Conservation (phyloP, 2,888 invertebrate species). For the Apantesis nais region DNA sequence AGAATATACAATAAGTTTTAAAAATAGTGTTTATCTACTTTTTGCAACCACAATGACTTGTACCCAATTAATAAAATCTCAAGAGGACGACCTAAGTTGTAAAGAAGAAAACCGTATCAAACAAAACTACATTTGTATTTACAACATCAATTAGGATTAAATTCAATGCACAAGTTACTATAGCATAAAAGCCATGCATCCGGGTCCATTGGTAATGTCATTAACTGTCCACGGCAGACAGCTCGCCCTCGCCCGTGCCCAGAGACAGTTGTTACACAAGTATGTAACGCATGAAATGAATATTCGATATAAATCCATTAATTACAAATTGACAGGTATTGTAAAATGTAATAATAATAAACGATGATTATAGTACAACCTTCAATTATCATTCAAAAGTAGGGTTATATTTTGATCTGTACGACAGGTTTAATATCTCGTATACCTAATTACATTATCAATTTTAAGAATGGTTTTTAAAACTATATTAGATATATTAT, state of each 20-base stretch:
- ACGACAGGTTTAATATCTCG: too few species aligned
- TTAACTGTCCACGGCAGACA: background rate
- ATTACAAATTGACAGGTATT: slow-evolving; percentile 22
- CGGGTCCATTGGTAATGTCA: background rate
- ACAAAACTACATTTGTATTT: too few species aligned
- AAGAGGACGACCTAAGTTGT: too few species aligned
- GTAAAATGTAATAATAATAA: background rate
- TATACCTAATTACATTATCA: too few species aligned
- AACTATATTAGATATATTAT: background rate
- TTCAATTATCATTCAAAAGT: background rate
- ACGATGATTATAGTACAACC: background rate
- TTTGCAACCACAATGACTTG: too few species aligned
- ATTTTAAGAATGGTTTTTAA: background rate
- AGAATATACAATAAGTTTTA: too few species aligned
- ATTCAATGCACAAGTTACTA: background rate
- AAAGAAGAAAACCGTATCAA: too few species aligned
- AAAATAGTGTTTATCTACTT: too few species aligned
- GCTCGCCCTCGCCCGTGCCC: slow-evolving; percentile 2
- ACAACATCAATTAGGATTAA: background rate
- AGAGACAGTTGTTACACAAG: slow-evolving; percentile 20
- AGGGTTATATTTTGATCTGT: background rate
- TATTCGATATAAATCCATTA: slow-evolving; percentile 24
- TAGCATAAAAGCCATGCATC: background rate
- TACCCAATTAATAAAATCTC: too few species aligned
- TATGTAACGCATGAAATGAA: slow-evolving; percentile 26